Evolutionary conservation across 2,888 invertebrate genomes (phyloP).

Genomic region (Nomada ruficornis): DNA sequence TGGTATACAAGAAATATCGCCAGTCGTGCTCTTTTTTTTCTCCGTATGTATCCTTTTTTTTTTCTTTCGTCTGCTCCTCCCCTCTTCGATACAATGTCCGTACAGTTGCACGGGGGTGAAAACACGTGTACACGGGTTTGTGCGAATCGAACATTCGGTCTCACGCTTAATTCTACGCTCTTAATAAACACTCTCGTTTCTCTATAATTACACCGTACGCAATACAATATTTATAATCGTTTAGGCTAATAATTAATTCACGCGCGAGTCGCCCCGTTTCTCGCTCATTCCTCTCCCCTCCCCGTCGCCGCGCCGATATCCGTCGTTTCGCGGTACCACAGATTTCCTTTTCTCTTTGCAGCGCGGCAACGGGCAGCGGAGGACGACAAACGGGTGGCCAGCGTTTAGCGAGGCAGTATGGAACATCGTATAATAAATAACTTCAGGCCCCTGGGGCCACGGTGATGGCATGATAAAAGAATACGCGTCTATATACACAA

Average conservation of each 20-base stretch:
- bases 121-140: constrained; percentile 53
- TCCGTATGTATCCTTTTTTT: constrained; percentile 40
- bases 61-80: constrained; percentile 26
- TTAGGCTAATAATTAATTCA: constrained; percentile 53
- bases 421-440: constrained; percentile 73
- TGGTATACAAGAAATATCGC: constrained; percentile 43
- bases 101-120: constrained; percentile 33
- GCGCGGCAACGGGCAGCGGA: not conserved
- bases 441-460: constrained; percentile 44
- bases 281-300: not conserved
- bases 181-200: constrained; percentile 42
- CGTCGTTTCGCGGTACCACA: not conserved
- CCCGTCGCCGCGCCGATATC: not conserved
- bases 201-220: constrained; percentile 58
- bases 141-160: constrained; percentile 21
- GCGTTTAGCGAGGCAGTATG: constrained; percentile 72
- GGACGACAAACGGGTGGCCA: constrained; percentile 18
- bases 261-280: constrained; percentile 52
- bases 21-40: constrained; percentile 11
- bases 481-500: constrained; percentile 63
- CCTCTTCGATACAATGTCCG: constrained; percentile 51
- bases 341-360: not conserved
- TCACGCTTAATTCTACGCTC: constrained; percentile 43
- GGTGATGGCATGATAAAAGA: constrained; percentile 64
- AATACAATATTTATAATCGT: constrained; percentile 41